Evolutionary conservation across 2,113 vertebrate species (phyloP).

Genomic region (Petroica traversi): DNA sequence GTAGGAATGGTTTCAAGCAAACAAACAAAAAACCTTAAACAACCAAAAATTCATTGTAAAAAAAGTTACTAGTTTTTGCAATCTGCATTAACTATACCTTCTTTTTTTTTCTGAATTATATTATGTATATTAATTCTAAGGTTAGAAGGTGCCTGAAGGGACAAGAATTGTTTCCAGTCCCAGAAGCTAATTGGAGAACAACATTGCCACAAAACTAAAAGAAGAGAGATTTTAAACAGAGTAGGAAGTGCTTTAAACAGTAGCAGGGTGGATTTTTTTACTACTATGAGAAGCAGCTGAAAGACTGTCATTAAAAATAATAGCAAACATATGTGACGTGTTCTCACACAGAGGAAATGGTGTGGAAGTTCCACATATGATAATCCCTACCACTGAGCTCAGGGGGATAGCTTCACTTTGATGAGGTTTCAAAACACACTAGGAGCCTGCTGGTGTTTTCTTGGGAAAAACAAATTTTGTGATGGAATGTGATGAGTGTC

Average conservation of each 20-base stretch:
- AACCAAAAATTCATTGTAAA: neutral
- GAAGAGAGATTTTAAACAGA: neutral
- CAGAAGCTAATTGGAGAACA: neutral
- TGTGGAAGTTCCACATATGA: neutral
- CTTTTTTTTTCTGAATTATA: neutral
- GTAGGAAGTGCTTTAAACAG: neutral
- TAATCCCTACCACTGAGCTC: neutral
- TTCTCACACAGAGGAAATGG: neutral
- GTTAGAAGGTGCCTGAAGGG: neutral
- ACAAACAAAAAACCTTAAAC: neutral
- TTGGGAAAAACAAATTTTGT: neutral
- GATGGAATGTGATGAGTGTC: neutral
- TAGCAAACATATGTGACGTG: neutral
- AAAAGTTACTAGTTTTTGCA: neutral
- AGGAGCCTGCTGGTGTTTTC: neutral
- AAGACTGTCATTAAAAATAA: slow-evolving; percentile 31
- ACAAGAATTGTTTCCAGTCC: neutral
- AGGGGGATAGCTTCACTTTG: neutral
- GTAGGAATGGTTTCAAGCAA: neutral
- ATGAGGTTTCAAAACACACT: neutral
- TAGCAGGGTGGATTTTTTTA: neutral
- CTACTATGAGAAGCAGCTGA: neutral
- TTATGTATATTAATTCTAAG: neutral
- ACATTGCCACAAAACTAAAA: neutral
- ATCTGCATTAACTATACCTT: neutral